Base-by-base conservation (phyloP, 2,113 vertebrate genomes). In the Dicentrarchus labrax region DNA sequence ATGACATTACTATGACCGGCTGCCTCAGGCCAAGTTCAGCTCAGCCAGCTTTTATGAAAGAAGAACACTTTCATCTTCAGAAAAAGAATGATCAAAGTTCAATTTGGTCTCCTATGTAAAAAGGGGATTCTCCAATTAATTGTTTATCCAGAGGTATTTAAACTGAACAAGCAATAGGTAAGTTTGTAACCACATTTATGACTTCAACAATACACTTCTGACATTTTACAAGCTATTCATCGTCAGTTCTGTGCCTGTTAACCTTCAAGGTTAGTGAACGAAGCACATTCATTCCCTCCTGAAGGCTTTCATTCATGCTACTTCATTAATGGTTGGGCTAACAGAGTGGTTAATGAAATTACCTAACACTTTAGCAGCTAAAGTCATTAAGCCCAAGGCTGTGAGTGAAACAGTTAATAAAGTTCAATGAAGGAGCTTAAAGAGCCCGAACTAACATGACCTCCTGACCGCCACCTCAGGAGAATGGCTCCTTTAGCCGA, bases 401-500 rank as follows among this genome's bases (percentile, higher is more conserved):
- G 41, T 38, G 22, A 84, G 60, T 9, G 74, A 72, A 90, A 76
- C 75, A 88, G 75, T 89, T 91, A 89, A 93, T 92, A 90, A 91
- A 89, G 73, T 88, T 50, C 30, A 70, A 86, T 86, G 84, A 89
- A 90, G 80, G 76, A 59, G 76, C 83, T 85, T 86, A 82, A 93
- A 84, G 83, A 80, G 66, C 30, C 73, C 72, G 61, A 74, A 81
- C 88, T 83, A 85, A 89, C 71, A 84, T 76, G 85, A 94, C 89
- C 88, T 82, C 74, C 64, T 86, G 84, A 90, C 78, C 38, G 21
- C 88, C 87, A 75, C 82, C 71, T 79, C 39, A 53, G 81, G 51
- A 93, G 86, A 92, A 94, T 38, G 82, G 68, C 83, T 87, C 88
- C 85, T 91, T 91, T 83, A 80, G 75, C 24, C 0, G 36, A 69